Evolutionary conservation across 2,888 invertebrate genomes (phyloP), one percentile per base, ranked within the genome.

Genomic region (Nymphalis polychloros): DNA sequence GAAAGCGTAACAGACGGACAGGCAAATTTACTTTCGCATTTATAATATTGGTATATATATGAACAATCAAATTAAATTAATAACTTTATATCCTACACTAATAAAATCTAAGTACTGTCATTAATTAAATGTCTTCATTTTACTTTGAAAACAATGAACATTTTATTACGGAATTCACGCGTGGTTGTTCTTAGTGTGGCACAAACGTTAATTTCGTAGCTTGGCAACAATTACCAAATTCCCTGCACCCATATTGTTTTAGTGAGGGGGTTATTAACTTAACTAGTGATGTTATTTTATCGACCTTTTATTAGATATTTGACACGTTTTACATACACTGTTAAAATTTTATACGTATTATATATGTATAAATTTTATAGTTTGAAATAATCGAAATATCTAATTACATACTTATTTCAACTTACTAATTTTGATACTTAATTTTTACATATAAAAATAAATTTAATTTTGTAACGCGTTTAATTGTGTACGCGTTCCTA

Each of bases 221-320:
- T 78, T 80, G 79, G 82, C 80, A 84, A 86, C 86, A 85, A 85
- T 84, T 83, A 86, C 82, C 81, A 79, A 87, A 89, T 86, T 88
- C 88, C 85, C 70, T 65, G 83, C 82, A 80, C 85, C 88, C 88
- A 87, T 90, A 90, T 90, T 90, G 89, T 91, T 89, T 89, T 89
- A 88, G 84, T 88, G 83, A 82, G 85, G 88, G 88, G 88, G 53
- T 55, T 87, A 86, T 85, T 89, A 87, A 89, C 88, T 88, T 81
- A 78, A 70, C 72, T 60, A 70, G 82, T 84, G 72, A 46, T 69
- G 71, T 50, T n/a, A 16, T 63, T 53, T 20, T 66, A 65, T 68
- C 65, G 68, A 63, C 63, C 55, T 53, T 68, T 55, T 59, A 17
- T 27, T 46, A 19, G 20, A 41, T 41, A 41, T 41, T 41, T 41